Percentiles rank a stretch among this genome's conserved stretches.
phyloP scores from a whole-genome alignment of 2,113 vertebrate genomes.

The Charina bottae region DNA sequence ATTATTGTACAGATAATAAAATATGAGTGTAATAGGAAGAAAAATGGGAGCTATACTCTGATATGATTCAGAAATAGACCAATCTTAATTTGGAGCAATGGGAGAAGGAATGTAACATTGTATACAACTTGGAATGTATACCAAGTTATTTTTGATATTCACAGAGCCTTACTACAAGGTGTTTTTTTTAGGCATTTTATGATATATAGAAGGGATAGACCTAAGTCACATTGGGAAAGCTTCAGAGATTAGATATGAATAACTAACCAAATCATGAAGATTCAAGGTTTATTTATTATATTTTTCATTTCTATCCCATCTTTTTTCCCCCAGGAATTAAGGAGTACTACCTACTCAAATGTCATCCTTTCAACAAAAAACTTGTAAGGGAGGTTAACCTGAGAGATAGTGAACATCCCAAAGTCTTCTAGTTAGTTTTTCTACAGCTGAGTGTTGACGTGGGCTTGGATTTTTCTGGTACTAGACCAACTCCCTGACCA shows the following conservation, averaged over 20 bases:
- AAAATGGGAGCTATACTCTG: background rate
- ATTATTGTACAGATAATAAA: slow-evolving; percentile 2
- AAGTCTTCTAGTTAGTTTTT: background rate
- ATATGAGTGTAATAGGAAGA: background rate
- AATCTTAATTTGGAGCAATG: background rate
- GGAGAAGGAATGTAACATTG: background rate
- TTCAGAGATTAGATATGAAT: background rate
- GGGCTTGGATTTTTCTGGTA: background rate
- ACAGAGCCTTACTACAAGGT: background rate
- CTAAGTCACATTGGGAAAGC: background rate
- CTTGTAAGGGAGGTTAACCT: background rate
- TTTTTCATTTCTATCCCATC: background rate
- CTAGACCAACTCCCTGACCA: background rate
- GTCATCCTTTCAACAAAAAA: background rate
- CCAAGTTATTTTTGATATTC: background rate
- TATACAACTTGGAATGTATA: background rate
- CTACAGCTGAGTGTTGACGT: background rate
- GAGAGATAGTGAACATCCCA: background rate
- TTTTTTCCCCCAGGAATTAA: background rate
- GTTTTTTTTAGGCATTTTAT: background rate
- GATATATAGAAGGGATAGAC: background rate
- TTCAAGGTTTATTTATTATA: background rate
- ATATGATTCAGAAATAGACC: background rate
- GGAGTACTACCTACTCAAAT: background rate
- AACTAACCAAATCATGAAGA: background rate